Conservation (phyloP, 2,113 vertebrate genomes). For the Pterocles orientalis region DNA sequence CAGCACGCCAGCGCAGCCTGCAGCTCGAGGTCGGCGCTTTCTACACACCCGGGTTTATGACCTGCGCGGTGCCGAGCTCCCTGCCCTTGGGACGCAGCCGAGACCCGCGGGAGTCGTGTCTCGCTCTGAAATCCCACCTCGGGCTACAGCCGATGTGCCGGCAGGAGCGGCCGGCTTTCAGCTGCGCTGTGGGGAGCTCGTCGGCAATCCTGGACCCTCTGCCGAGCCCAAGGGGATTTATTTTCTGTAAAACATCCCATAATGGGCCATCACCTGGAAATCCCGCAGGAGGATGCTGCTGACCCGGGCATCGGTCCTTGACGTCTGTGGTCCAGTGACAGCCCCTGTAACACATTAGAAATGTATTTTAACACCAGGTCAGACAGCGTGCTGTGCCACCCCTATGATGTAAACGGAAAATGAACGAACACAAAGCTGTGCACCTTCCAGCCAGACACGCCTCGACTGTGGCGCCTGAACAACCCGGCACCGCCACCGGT, state of each 20-base stretch:
- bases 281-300: neutral
- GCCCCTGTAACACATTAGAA: neutral
- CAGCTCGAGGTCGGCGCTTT: too few relatives aligned
- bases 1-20: too few relatives aligned
- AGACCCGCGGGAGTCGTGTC: neutral
- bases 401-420: neutral
- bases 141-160: accelerated
- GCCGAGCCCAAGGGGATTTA: neutral
- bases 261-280: neutral
- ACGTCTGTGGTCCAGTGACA: too few relatives aligned
- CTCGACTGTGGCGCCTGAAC: neutral
- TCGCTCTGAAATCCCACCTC: neutral
- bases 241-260: neutral
- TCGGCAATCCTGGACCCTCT: neutral
- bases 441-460: neutral
- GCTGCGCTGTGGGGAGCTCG: accelerated
- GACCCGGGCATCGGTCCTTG: neutral
- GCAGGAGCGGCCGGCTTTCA: neutral
- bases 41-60: too few relatives aligned
- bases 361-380: neutral
- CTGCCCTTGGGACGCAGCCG: too few relatives aligned
- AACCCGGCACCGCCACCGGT: neutral
- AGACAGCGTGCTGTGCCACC: neutral
- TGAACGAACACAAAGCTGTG: slow-evolving; percentile 9
- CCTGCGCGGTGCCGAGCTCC: too few relatives aligned